phyloP scores from a whole-genome alignment of 2,888 invertebrate genomes.

The Theretra japonica region DNA sequence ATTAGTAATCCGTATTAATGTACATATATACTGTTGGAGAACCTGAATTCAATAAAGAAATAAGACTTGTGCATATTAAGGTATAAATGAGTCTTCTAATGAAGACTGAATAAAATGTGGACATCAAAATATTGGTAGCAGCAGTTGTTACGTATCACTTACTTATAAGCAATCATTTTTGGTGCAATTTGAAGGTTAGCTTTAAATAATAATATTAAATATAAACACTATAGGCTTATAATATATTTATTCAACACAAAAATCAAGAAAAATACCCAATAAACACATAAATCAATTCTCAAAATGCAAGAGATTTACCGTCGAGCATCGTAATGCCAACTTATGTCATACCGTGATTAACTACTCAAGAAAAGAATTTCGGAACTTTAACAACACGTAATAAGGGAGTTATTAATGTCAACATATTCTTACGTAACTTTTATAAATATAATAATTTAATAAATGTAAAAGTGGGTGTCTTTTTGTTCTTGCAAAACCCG shows the following conservation, averaged over 20 bases:
- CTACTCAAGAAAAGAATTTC: not conserved
- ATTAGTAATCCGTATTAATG: too few species aligned
- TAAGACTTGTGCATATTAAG: too few species aligned
- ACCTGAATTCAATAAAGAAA: too few species aligned
- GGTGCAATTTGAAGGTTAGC: too few species aligned
- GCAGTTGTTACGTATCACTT: too few species aligned
- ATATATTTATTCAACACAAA: not conserved
- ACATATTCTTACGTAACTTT: not conserved
- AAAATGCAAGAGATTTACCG: slow-evolving; percentile 4
- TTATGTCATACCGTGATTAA: slow-evolving; percentile 36
- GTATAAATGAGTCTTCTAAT: too few species aligned
- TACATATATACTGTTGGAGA: too few species aligned
- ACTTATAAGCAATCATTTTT: too few species aligned
- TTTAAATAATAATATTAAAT: not conserved
- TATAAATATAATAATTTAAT: not conserved
- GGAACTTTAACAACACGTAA: not conserved
- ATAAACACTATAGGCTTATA: not conserved
- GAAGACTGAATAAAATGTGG: not conserved
- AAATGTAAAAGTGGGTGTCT: too few species aligned
- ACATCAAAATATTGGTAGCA: too few species aligned
- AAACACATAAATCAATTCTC: not conserved
- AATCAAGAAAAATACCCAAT: not conserved
- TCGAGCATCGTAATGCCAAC: slow-evolving; percentile 31
- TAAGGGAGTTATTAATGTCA: not conserved
- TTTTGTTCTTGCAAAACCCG: too few species aligned